Conservation (phyloP, 1,140 invertebrate species). For the Reticulitermes speratus region DNA sequence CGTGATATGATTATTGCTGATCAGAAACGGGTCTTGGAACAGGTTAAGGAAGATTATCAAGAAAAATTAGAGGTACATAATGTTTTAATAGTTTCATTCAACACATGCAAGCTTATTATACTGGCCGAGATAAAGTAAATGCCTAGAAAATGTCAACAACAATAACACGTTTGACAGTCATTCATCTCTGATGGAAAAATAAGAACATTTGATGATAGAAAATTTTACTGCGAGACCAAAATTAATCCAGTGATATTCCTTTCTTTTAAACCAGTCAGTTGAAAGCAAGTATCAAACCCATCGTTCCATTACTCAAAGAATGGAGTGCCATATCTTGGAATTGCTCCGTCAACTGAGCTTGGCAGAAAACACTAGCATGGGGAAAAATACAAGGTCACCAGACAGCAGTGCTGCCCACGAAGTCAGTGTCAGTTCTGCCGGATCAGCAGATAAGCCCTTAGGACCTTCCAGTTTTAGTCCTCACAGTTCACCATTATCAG, state of each 20-base stretch:
- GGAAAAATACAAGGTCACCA: conserved; percentile 1
- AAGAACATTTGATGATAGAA: too few species aligned
- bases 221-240: too few species aligned
- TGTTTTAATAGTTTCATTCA: neutral
- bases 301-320: conserved; percentile 62
- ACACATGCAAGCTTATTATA: neutral
- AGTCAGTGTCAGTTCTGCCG: conserved; percentile 22
- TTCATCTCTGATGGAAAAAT: too few species aligned
- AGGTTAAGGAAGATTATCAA: conserved; percentile 54
- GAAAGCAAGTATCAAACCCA: conserved; percentile 72
- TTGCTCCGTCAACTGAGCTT: conserved; percentile 55
- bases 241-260: neutral
- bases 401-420: conserved; percentile 20
- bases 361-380: conserved; percentile 33
- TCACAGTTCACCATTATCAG: conserved; percentile 32
- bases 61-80: conserved; percentile 50
- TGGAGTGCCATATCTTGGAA: conserved; percentile 67
- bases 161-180: too few species aligned
- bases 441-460: neutral
- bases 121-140: neutral
- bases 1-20: conserved; percentile 52
- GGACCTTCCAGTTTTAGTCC: conserved; percentile 28
- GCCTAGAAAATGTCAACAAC: too few species aligned
- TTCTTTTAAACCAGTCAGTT: conserved; percentile 50
- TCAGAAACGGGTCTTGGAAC: conserved; percentile 53